These are phyloP conservation scores for Coccyzus lansbergi DNA, from an alignment of 2,797 vertebrate species.

Conservation along the genomic window DNA sequence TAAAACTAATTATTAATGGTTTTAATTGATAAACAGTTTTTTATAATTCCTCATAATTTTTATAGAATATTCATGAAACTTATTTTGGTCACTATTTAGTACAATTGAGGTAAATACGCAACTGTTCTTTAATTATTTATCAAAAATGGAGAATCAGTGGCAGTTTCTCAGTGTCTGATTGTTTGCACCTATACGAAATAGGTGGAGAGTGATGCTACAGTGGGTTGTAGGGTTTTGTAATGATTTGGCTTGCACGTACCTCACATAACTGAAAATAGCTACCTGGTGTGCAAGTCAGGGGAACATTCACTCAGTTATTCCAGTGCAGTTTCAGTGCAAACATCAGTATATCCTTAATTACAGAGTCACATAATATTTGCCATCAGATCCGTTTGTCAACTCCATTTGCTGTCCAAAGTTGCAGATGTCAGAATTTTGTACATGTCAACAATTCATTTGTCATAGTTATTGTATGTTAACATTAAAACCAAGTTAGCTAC, in stretches of 20 bases:
- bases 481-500: constrained; percentile 12
- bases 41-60: neutral
- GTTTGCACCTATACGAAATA: neutral
- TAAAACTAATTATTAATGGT: neutral
- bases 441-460: constrained; percentile 60
- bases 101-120: neutral
- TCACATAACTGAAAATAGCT: neutral
- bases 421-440: constrained; percentile 57
- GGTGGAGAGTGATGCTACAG: neutral
- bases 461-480: constrained; percentile 49
- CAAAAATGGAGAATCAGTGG: neutral
- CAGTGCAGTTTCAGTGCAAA: constrained; percentile 13
- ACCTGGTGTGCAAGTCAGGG: neutral
- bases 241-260: neutral
- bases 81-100: neutral
- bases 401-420: constrained; percentile 46
- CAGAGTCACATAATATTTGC: constrained; percentile 60
- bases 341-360: constrained; percentile 39
- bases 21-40: neutral
- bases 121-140: neutral
- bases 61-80: neutral
- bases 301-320: neutral
- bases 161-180: neutral
- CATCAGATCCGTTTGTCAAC: constrained; percentile 57
- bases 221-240: neutral